A percentile compares a stretch with the other conserved stretches of the same genome.
phyloP scores from a whole-genome alignment of 2,113 vertebrate genomes.

The Neolamprologus longior region DNA sequence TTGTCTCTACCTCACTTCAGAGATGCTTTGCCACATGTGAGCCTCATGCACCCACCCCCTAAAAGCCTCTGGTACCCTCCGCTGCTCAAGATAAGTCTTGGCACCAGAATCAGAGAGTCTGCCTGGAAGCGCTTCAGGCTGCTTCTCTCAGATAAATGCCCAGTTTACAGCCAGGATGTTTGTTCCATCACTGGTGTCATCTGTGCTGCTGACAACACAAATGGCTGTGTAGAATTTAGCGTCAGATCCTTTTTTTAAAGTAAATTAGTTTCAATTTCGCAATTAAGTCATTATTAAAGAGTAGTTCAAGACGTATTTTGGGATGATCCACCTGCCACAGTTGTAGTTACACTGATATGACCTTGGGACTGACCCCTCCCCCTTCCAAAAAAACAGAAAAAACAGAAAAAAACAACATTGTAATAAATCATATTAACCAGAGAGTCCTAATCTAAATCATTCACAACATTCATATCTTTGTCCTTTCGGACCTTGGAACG shows the following conservation, averaged over 20 bases:
- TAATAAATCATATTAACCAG: conserved; percentile 39
- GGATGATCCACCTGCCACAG: not conserved
- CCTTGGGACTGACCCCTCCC: not conserved
- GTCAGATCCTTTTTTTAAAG: not conserved
- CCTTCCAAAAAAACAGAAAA: not conserved
- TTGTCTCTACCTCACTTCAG: conserved; percentile 38
- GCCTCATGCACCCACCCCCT: conserved; percentile 10
- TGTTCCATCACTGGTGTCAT: not conserved
- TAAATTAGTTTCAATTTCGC: rapidly evolving
- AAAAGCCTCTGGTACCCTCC: conserved; percentile 1
- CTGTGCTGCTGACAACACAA: not conserved
- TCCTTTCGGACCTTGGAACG: conserved; percentile 46
- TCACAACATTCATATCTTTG: conserved; percentile 15
- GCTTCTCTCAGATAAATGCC: conserved; percentile 33
- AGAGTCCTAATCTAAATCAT: conserved; percentile 25
- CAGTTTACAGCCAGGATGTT: not conserved
- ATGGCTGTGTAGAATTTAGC: not conserved
- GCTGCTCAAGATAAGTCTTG: conserved; percentile 44
- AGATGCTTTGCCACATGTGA: conserved; percentile 42
- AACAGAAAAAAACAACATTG: not conserved
- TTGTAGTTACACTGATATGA: conserved; percentile 4
- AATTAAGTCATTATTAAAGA: not conserved
- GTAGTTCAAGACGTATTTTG: not conserved
- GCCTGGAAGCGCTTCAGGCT: conserved; percentile 31
- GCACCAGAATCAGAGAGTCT: conserved; percentile 19